A percentile compares a stretch with the other conserved stretches of the same genome.
Conservation (phyloP, 2,888 invertebrate genomes). For the Melikaiella ostensackeni region DNA sequence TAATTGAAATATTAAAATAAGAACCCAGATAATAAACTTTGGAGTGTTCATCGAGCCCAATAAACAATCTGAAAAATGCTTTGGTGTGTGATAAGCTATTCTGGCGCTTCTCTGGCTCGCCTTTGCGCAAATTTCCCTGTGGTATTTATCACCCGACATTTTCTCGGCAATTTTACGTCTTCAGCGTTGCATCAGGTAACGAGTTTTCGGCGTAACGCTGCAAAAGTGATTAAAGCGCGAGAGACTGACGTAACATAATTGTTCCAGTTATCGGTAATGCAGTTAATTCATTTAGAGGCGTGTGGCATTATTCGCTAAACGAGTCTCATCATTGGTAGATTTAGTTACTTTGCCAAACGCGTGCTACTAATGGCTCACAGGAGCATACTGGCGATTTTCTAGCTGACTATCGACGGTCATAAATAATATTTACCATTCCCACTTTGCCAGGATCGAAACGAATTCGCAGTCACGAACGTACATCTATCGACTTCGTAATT, state of each 20-base stretch:
- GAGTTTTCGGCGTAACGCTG: slow-evolving; percentile 30
- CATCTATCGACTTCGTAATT: not conserved
- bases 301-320: slow-evolving; percentile 28
- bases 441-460: slow-evolving; percentile 10
- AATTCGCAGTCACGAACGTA: slow-evolving; percentile 8
- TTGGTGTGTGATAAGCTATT: slow-evolving; percentile 23
- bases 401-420: slow-evolving; percentile 1
- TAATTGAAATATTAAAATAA: not conserved
- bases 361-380: not conserved
- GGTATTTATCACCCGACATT: slow-evolving; percentile 34
- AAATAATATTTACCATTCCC: slow-evolving; percentile 29
- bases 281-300: slow-evolving; percentile 31
- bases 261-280: slow-evolving; percentile 33
- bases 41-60: not conserved
- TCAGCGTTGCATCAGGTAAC: slow-evolving; percentile 37
- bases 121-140: slow-evolving; percentile 16
- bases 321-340: slow-evolving; percentile 17
- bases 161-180: slow-evolving; percentile 33
- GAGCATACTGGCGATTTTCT: not conserved
- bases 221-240: slow-evolving; percentile 31
- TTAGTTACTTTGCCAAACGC: not conserved
- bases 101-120: not conserved
- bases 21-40: too few species aligned
- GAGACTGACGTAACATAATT: slow-evolving; percentile 37
- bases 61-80: slow-evolving; percentile 15